Evolutionary conservation across 2,888 invertebrate species (phyloP).

Genomic region (Hecatera dysodea): DNA sequence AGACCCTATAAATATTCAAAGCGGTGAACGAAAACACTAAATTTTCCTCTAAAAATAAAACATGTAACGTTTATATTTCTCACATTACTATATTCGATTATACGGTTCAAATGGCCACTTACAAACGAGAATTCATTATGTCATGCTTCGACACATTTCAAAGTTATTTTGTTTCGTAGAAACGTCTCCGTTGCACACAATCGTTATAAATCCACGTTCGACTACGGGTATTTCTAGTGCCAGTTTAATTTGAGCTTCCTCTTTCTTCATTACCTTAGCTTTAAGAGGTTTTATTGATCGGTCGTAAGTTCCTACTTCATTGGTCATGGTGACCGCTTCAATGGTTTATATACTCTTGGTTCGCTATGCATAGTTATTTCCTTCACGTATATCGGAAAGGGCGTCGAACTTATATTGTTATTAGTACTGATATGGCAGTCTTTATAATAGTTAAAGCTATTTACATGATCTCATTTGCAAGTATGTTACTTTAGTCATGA

Average conservation of each 20-base stretch:
- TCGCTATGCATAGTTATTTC: constrained; percentile 81
- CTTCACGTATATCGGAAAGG: constrained; percentile 68
- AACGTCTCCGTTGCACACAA: constrained; percentile 73
- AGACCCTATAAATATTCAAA: constrained; percentile 48
- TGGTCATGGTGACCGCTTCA: constrained; percentile 76
- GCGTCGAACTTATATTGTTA: constrained; percentile 71
- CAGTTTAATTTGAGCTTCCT: constrained; percentile 73
- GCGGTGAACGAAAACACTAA: constrained; percentile 39
- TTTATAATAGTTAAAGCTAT: constrained; percentile 65
- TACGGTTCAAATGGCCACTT: constrained; percentile 59
- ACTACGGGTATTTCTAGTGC: constrained; percentile 69
- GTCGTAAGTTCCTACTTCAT: constrained; percentile 70
- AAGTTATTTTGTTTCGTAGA: constrained; percentile 81
- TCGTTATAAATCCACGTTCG: constrained; percentile 79
- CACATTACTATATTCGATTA: constrained; percentile 62
- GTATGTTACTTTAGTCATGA: constrained; percentile 68
- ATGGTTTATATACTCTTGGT: constrained; percentile 82
- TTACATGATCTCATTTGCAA: constrained; percentile 73
- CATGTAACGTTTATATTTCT: constrained; percentile 53
- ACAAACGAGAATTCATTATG: constrained; percentile 70
- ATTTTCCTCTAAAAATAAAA: constrained; percentile 53
- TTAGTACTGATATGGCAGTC: constrained; percentile 69
- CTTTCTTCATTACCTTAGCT: constrained; percentile 64
- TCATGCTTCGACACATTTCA: constrained; percentile 72
- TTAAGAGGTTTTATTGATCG: constrained; percentile 67